phyloP scores from a whole-genome alignment of 2,113 vertebrate genomes.

The Poeciliopsis prolifica region DNA sequence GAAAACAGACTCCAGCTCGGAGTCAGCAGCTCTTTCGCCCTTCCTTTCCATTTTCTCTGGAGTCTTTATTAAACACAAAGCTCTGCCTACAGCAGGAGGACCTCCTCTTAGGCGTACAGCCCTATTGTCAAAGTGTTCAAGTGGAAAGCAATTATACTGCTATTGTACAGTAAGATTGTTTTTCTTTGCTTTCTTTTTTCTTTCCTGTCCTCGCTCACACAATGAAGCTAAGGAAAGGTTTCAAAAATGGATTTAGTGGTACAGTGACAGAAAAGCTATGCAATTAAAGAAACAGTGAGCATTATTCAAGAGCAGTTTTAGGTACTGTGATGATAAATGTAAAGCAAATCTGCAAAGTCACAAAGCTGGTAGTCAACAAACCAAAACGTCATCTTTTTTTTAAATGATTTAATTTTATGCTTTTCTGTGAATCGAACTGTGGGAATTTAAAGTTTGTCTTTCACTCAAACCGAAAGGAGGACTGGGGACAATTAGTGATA shows the following conservation, averaged over 20 bases:
- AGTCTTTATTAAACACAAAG: conserved; percentile 4
- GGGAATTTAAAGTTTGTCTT: too few relatives aligned
- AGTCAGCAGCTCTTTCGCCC: conserved; percentile 30
- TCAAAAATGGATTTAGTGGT: neutral
- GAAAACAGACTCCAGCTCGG: conserved; percentile 36
- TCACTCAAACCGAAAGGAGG: too few relatives aligned
- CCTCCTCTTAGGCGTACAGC: neutral
- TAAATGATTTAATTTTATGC: too few relatives aligned
- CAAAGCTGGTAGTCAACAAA: neutral
- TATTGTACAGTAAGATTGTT: neutral
- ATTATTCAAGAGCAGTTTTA: neutral
- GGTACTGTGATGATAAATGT: neutral
- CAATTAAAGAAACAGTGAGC: neutral
- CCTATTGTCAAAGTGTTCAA: conserved; percentile 14
- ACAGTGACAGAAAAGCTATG: neutral
- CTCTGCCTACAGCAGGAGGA: conserved; percentile 7
- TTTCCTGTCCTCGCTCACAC: conserved; percentile 1
- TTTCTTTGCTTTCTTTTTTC: too few relatives aligned
- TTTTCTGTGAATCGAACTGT: too few relatives aligned
- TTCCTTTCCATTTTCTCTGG: neutral
- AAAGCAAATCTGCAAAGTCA: neutral
- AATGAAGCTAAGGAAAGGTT: neutral
- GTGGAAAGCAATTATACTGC: conserved; percentile 15
- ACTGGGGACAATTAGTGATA: too few relatives aligned
- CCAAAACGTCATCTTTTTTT: neutral